These are phyloP conservation scores for Dallia pectoralis DNA, from an alignment of 2,797 vertebrate species.

Conservation along the genomic window DNA sequence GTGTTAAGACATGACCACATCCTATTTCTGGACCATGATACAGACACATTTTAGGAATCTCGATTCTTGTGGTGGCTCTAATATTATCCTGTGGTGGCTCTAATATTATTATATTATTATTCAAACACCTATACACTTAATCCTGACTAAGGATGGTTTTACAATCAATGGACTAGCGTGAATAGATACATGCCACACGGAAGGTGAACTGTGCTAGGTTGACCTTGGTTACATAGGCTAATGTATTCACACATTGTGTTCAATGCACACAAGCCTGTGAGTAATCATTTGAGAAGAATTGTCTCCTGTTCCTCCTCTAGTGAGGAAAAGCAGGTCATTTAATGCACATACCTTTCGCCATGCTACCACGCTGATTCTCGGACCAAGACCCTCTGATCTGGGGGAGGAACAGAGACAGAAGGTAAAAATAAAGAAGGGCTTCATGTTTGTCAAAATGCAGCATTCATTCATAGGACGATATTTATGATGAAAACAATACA, in stretches of 20 bases:
- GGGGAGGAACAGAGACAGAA: conserved; percentile 4
- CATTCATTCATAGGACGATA: neutral
- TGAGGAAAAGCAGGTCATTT: neutral
- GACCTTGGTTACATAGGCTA: neutral
- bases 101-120: too few relatives aligned
- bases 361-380: conserved; percentile 46
- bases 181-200: too few relatives aligned
- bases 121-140: too few relatives aligned
- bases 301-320: neutral
- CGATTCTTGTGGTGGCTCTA: too few relatives aligned
- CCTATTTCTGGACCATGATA: too few relatives aligned
- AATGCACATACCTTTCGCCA: conserved; percentile 63
- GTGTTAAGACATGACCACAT: too few relatives aligned
- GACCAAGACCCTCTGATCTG: conserved; percentile 36
- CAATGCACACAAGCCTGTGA: too few relatives aligned
- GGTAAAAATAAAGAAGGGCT: neutral
- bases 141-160: too few relatives aligned
- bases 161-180: too few relatives aligned
- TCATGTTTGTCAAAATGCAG: neutral
- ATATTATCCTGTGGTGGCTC: too few relatives aligned
- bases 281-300: neutral
- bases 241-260: neutral
- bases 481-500: neutral
- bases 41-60: too few relatives aligned
- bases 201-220: conserved; percentile 27